Conservation (phyloP, 92 coral and sea anemone genomes). For the Pocillopora grandis region DNA sequence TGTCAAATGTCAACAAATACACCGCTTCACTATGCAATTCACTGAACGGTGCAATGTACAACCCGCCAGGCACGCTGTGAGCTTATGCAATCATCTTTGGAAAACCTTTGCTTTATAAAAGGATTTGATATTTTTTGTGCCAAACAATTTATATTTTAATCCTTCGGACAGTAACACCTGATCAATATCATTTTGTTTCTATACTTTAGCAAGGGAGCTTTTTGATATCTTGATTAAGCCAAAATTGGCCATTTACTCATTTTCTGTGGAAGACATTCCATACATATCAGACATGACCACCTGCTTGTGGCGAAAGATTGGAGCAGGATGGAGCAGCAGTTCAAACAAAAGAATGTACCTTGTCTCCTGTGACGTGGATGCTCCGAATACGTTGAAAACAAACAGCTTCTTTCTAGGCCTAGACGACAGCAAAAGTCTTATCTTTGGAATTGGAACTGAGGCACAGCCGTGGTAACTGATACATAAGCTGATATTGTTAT, state of each 20-base stretch:
- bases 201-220: background rate
- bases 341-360: background rate
- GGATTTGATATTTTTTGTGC: no score
- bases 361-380: background rate
- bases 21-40: no score
- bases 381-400: background rate
- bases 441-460: slow-evolving; percentile 1
- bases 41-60: no score
- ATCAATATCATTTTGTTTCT: background rate
- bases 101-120: no score
- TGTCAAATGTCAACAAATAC: no score
- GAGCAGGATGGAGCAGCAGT: background rate
- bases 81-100: no score
- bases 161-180: background rate
- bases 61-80: no score
- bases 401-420: slow-evolving; percentile 7
- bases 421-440: background rate
- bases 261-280: background rate
- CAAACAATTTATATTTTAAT: background rate
- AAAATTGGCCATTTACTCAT: background rate
- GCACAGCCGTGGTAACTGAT: background rate
- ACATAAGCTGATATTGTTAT: background rate
- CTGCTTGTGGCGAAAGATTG: background rate
- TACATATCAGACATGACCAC: slow-evolving; percentile 1
- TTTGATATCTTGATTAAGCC: slow-evolving; percentile 1